Conservation (phyloP, 2,113 vertebrate genomes). For the Planiliza haematocheilus region DNA sequence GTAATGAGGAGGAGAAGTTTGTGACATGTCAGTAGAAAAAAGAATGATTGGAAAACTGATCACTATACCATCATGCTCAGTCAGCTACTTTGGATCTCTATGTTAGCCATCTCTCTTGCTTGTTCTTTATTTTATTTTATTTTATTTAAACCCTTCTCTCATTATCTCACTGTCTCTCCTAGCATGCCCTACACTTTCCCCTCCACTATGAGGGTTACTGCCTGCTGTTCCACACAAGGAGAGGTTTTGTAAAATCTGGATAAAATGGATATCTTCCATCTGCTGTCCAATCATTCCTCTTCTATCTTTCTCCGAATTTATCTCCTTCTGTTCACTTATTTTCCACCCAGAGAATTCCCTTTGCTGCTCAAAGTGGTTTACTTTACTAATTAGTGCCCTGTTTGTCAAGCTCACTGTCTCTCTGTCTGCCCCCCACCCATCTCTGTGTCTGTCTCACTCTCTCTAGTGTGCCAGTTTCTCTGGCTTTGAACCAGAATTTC, state of each 20-base stretch:
- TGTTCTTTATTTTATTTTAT: conserved; percentile 11
- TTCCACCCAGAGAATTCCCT: conserved; percentile 72
- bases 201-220: conserved; percentile 36
- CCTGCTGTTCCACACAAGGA: conserved; percentile 51
- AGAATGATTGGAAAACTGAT: conserved; percentile 30
- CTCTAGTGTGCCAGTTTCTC: conserved; percentile 71
- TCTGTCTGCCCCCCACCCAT: conserved; percentile 45
- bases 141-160: conserved; percentile 8
- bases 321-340: conserved; percentile 72
- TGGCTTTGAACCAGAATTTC: conserved; percentile 74
- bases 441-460: conserved; percentile 50
- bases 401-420: conserved; percentile 63
- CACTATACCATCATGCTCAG: conserved; percentile 1
- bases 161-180: conserved; percentile 32
- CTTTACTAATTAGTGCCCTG: conserved; percentile 78
- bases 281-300: conserved; percentile 60
- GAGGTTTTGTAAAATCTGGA: conserved; percentile 58
- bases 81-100: neutral
- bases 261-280: conserved; percentile 60
- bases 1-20: conserved; percentile 54
- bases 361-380: conserved; percentile 74
- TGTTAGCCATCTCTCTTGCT: neutral
- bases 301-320: conserved; percentile 45
- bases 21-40: neutral
- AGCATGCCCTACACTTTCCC: conserved; percentile 28